Conservation (phyloP, 2,797 vertebrate species). For the Distichodus sexfasciatus region DNA sequence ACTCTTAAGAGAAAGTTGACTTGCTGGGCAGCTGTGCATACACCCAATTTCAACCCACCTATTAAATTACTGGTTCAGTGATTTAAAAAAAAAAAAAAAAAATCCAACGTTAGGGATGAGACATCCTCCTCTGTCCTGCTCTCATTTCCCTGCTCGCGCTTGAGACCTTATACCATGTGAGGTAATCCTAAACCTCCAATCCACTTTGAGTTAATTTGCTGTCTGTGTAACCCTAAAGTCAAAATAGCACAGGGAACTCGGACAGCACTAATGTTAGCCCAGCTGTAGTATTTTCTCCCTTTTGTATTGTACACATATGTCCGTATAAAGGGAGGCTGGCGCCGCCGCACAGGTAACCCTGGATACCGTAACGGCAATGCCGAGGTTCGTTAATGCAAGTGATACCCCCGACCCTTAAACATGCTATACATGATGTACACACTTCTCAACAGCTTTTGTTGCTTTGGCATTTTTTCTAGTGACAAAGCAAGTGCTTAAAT, state of each 20-base stretch:
- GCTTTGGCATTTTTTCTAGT: background rate
- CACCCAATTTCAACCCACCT: too few species aligned
- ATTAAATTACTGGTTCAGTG: too few species aligned
- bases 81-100: too few species aligned
- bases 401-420: background rate
- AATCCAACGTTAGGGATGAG: background rate
- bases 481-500: background rate
- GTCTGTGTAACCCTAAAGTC: slow-evolving; percentile 59
- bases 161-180: slow-evolving; percentile 53
- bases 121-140: background rate
- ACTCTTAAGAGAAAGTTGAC: too few species aligned
- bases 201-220: slow-evolving; percentile 66
- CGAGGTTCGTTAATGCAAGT: background rate
- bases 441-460: background rate
- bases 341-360: background rate
- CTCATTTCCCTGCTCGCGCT: slow-evolving; percentile 42
- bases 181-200: slow-evolving; percentile 72
- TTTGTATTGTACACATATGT: background rate
- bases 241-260: slow-evolving; percentile 26
- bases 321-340: too few species aligned
- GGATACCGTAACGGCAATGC: background rate
- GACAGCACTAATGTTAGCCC: slow-evolving; percentile 3
- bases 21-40: too few species aligned
- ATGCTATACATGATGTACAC: background rate
- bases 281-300: background rate